Base-by-base conservation (phyloP, 1,140 invertebrate species). In the Chrysopa pallens region DNA sequence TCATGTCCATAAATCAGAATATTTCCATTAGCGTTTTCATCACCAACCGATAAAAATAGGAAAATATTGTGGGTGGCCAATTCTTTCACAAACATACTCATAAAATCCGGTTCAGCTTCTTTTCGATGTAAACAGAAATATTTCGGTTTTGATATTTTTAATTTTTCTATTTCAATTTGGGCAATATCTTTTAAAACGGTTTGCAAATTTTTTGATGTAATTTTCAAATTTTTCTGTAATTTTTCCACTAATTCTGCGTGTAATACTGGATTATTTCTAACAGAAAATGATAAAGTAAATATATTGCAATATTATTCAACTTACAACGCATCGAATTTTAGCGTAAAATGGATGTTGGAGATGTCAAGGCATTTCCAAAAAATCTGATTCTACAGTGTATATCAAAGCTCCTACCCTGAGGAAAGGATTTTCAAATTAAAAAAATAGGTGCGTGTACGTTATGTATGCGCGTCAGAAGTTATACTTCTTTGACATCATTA, bases 41-140 rank as follows among this genome's bases (percentile, higher is more conserved):
- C 81, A 14, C 80, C 79, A 8, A 75, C 69, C 6, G 71, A 75
- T 36, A 84, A 45, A 42, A 84, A 73, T 36, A 79, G 57, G 43
- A 80, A 66, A 36, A 76, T 49, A 29, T 62, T 61, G 48, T 70
- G 65, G 38, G 69, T 68, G 48, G 76, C 63, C 0, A 77, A 66
- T 52, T 78, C 72, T 43, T 68, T 68, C 11, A 82, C 60, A 36
- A 80, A 64, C 38, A 63, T 68, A 47, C 74, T 71, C 52, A 82
- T 76, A 52, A 80, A 85, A 43, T 84, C 79, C 29, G 70, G 63
- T 45, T 81, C 80, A 8, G 73, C 80, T 52, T 84, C 81, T 48
- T 76, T 80, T 41, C 76, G 76, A 59, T 70, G 74, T 49, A 74
- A 58, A 36, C 61, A 62, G 47, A 68, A 66, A 54, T 67, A 78